phyloP scores from a whole-genome alignment of 2,797 vertebrate genomes.

The Cyclura pinguis region DNA sequence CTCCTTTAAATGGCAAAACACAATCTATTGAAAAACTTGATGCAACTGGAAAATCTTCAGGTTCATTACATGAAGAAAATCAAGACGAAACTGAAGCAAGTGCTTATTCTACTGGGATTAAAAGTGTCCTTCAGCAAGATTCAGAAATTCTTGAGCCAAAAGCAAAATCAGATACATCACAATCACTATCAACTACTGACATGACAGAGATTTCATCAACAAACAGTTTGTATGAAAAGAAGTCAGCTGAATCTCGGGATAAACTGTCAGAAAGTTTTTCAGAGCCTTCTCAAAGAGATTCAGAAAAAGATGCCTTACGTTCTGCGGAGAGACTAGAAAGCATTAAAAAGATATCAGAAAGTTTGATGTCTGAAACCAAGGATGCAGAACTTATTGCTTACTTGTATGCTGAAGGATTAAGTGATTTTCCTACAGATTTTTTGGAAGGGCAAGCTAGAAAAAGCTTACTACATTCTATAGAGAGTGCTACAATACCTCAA shows the following conservation, averaged over 20 bases:
- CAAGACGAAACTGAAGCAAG: neutral
- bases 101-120: conserved; percentile 23
- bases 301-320: neutral
- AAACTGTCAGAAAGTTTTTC: neutral
- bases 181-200: conserved; percentile 9
- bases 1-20: conserved; percentile 4
- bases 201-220: neutral
- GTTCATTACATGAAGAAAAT: conserved; percentile 44
- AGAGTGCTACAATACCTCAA: conserved; percentile 4
- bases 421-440: conserved; percentile 20
- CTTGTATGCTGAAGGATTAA: conserved; percentile 44
- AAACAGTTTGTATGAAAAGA: neutral
- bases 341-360: neutral
- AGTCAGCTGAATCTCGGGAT: conserved; percentile 3
- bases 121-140: neutral
- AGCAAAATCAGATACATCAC: neutral
- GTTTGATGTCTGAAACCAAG: neutral
- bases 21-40: conserved; percentile 33
- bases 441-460: conserved; percentile 27
- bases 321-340: neutral
- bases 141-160: neutral
- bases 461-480: conserved; percentile 22
- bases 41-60: conserved; percentile 30
- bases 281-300: conserved; percentile 17
- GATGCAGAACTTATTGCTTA: conserved; percentile 30